Base-by-base conservation (phyloP, 1,140 invertebrate species). In the Pachypsylla venusta region DNA sequence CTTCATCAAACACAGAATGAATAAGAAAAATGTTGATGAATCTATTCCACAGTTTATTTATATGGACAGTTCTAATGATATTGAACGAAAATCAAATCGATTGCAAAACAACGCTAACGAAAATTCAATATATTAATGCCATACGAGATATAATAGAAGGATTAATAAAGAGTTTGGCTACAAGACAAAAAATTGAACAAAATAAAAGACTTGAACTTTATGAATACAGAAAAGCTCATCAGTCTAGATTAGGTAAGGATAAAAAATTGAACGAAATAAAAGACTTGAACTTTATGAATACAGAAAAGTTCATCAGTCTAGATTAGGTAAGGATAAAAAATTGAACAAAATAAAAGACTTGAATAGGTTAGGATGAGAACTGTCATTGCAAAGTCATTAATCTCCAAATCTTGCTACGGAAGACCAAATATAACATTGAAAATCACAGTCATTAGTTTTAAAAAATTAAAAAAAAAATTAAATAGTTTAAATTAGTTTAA, bases 291-390 rank as follows among this genome's bases (percentile, higher is more conserved):
- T 48, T n/a, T 22, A 48, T 4, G 42, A 48, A 19, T 48, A 48
- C 42, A 4, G 42, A 22, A 48, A 48, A 48, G n/a, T 19, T 19
- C n/a, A 48, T 22, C 7, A 48, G 42, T 22, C 16, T 48, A 48
- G 42, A 48, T 19, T 48, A n/a, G 42, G 42, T 48, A 22, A 48
- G 42, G n/a, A n/a, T n/a, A n/a, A n/a, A n/a, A n/a, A n/a, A n/a
- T n/a, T n/a, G n/a, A n/a, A n/a, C n/a, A n/a, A n/a, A n/a, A n/a
- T n/a, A n/a, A n/a, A n/a, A n/a, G n/a, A n/a, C n/a, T n/a, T n/a
- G n/a, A n/a, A n/a, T n/a, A n/a, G n/a, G n/a, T n/a, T n/a, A n/a
- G n/a, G n/a, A n/a, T n/a, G n/a, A n/a, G n/a, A n/a, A n/a, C n/a
- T n/a, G n/a, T n/a, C n/a, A n/a, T n/a, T n/a, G n/a, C n/a, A n/a